These are phyloP conservation scores for Balanococcus diminutus DNA, from an alignment of 2,888 invertebrate genomes.

Conservation along the genomic window DNA sequence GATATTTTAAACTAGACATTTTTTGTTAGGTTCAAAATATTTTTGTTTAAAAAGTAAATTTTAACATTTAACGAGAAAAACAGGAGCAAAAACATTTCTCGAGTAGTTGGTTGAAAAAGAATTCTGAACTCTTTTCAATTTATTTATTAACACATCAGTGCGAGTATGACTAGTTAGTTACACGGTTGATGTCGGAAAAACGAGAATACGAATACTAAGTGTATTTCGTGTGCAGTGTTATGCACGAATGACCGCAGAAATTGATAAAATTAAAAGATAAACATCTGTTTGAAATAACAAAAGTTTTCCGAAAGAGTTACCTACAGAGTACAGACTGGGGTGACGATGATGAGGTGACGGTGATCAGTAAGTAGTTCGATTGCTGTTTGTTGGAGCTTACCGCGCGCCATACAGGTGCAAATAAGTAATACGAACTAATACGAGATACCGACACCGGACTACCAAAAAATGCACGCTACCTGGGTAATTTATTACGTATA, in stretches of 20 bases:
- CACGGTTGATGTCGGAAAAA: neutral
- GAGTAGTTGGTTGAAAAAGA: neutral
- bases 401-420: conserved; percentile 47
- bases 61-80: too few species aligned
- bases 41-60: neutral
- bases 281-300: conserved; percentile 47
- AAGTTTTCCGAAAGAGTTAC: conserved; percentile 35
- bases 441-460: conserved; percentile 44
- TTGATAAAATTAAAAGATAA: conserved; percentile 48
- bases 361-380: conserved; percentile 21
- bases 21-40: neutral
- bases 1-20: neutral
- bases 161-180: neutral
- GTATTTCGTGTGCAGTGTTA: conserved; percentile 3
- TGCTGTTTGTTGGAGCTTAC: neutral
- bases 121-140: neutral
- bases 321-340: too few species aligned
- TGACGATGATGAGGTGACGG: neutral
- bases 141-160: neutral
- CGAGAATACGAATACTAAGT: neutral
- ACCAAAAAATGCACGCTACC: conserved; percentile 18
- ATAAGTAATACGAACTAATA: conserved; percentile 48
- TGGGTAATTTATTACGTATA: neutral
- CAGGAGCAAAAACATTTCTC: too few species aligned
- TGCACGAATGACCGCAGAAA: conserved; percentile 38